Percentiles rank a stretch among this genome's conserved stretches.
phyloP scores from a whole-genome alignment of 2,888 invertebrate species.

The Actias luna region DNA sequence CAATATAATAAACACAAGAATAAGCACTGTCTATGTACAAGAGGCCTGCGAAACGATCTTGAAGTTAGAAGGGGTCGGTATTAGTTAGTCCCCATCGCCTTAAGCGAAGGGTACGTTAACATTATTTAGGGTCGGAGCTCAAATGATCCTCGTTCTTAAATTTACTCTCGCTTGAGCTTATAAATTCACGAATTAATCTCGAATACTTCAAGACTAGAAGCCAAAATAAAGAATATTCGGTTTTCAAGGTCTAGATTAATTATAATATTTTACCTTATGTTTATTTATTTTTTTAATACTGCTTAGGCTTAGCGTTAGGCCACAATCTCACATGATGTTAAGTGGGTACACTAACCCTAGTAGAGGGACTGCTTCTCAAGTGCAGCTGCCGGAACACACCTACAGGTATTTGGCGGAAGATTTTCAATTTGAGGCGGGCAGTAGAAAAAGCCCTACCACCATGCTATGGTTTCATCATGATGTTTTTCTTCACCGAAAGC shows the following conservation, averaged over 20 bases:
- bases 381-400: background rate
- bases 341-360: no score
- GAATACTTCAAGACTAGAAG: background rate
- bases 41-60: background rate
- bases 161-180: background rate
- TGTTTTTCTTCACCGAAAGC: background rate
- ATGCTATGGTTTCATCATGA: no score
- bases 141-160: constrained; percentile 1
- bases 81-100: constrained; percentile 29
- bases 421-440: background rate
- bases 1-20: background rate
- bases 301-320: no score
- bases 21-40: background rate
- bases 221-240: background rate
- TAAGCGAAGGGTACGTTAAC: constrained; percentile 39
- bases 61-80: constrained; percentile 18
- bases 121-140: constrained; percentile 27
- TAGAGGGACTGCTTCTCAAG: background rate
- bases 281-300: no score
- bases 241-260: background rate
- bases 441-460: background rate
- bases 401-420: background rate
- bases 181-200: background rate
- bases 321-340: no score
- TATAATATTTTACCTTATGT: background rate